Conservation (phyloP, 2,113 vertebrate species). For the Hirundichthys speculiger region DNA sequence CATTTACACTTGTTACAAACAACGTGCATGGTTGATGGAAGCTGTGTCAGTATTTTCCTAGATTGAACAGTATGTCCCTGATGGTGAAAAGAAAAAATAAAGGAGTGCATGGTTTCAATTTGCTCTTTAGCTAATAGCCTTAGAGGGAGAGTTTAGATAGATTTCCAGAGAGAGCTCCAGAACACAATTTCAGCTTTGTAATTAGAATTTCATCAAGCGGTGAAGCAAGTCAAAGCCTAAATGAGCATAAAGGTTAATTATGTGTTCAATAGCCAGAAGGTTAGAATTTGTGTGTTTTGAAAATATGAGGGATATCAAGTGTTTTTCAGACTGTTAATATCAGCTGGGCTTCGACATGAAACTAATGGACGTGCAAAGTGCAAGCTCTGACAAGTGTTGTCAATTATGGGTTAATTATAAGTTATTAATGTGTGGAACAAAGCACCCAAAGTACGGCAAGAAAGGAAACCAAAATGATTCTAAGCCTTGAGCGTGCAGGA, state of each 20-base stretch:
- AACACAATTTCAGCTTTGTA: slow-evolving; percentile 57
- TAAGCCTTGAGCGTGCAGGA: slow-evolving; percentile 19
- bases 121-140: slow-evolving; percentile 40
- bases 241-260: slow-evolving; percentile 72
- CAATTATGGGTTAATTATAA: slow-evolving; percentile 69
- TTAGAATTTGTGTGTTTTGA: slow-evolving; percentile 58
- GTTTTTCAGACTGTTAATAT: slow-evolving; percentile 33
- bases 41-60: no score
- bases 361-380: slow-evolving; percentile 59
- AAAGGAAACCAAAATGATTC: slow-evolving; percentile 21
- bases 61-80: no score
- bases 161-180: slow-evolving; percentile 43
- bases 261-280: slow-evolving; percentile 65
- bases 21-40: no score
- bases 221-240: slow-evolving; percentile 63
- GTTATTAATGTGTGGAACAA: slow-evolving; percentile 35
- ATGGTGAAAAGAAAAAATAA: no score
- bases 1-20: no score
- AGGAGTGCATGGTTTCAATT: slow-evolving; percentile 55
- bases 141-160: slow-evolving; percentile 32
- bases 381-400: slow-evolving; percentile 48
- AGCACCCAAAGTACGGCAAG: slow-evolving; percentile 12
- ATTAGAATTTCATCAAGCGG: slow-evolving; percentile 72
- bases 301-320: slow-evolving; percentile 42
- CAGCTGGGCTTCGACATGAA: slow-evolving; percentile 53